Conservation (phyloP, 2,888 invertebrate species). For the Tryphoninae sp. region DNA sequence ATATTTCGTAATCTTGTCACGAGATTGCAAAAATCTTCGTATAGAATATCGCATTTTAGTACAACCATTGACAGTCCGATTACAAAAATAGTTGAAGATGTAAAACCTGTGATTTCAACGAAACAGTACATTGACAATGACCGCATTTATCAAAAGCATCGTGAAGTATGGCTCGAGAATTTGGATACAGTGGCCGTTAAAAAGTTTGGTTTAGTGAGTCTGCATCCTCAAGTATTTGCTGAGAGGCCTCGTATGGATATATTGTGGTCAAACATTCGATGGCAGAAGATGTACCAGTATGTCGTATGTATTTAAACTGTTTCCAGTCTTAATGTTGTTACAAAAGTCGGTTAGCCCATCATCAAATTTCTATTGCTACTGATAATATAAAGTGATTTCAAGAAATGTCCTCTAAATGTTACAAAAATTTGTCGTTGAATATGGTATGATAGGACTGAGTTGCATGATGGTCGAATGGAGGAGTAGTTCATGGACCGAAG, state of each 20-base stretch:
- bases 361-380: too few species aligned
- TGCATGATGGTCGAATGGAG: too few species aligned
- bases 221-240: constrained; percentile 95
- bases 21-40: constrained; percentile 65
- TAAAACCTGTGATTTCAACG: constrained; percentile 79
- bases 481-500: too few species aligned
- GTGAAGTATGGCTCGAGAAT: constrained; percentile 95
- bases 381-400: too few species aligned
- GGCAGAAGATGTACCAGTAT: constrained; percentile 92
- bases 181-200: constrained; percentile 88
- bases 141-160: constrained; percentile 83
- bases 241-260: constrained; percentile 92
- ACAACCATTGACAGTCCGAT: constrained; percentile 57
- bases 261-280: constrained; percentile 91
- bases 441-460: too few species aligned
- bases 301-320: constrained; percentile 83
- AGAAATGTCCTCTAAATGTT: too few species aligned
- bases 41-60: constrained; percentile 67
- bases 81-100: constrained; percentile 13
- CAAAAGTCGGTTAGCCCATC: background rate
- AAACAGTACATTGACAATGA: constrained; percentile 67
- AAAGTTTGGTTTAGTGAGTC: constrained; percentile 91
- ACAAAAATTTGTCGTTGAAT: too few species aligned
- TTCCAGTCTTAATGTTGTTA: background rate
- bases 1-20: constrained; percentile 69